Percentiles rank a stretch among this genome's conserved stretches.
Conservation (phyloP, 2,888 invertebrate genomes). For the Cerastis leucographa region DNA sequence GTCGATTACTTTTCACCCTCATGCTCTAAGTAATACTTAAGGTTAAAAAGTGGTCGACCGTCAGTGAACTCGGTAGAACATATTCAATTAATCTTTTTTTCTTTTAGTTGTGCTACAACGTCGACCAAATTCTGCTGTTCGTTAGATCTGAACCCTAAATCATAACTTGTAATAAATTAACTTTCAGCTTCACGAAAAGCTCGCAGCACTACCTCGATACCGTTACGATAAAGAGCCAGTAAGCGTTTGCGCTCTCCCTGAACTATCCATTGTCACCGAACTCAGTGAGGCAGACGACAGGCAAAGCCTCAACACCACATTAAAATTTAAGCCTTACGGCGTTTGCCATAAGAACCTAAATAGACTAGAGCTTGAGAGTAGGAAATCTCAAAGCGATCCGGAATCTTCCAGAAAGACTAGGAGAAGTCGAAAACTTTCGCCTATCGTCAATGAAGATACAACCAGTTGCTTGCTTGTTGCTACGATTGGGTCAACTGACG, state of each 20-base stretch:
- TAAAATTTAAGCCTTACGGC: constrained; percentile 69
- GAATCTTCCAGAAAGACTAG: constrained; percentile 60
- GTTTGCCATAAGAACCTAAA: constrained; percentile 65
- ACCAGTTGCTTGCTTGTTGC: constrained; percentile 76
- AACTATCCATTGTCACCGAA: constrained; percentile 80
- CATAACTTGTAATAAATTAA: neutral
- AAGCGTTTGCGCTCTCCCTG: constrained; percentile 75
- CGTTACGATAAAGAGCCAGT: constrained; percentile 74
- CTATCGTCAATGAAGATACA: constrained; percentile 68
- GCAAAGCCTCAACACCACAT: constrained; percentile 64
- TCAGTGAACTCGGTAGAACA: too few relatives aligned
- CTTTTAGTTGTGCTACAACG: neutral
- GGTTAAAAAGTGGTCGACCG: too few relatives aligned
- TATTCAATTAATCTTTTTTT: neutral
- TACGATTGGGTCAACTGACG: constrained; percentile 76
- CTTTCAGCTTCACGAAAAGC: constrained; percentile 82
- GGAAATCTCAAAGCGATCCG: constrained; percentile 70
- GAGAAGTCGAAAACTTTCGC: constrained; percentile 61
- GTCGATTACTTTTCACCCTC: too few relatives aligned
- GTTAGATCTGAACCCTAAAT: neutral
- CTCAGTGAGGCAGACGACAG: constrained; percentile 76
- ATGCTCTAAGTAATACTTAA: too few relatives aligned
- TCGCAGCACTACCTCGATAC: constrained; percentile 76
- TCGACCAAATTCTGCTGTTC: neutral
- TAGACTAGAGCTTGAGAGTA: constrained; percentile 34